Conservation (phyloP, 2,113 vertebrate species). For the Nansenia antarctica region DNA sequence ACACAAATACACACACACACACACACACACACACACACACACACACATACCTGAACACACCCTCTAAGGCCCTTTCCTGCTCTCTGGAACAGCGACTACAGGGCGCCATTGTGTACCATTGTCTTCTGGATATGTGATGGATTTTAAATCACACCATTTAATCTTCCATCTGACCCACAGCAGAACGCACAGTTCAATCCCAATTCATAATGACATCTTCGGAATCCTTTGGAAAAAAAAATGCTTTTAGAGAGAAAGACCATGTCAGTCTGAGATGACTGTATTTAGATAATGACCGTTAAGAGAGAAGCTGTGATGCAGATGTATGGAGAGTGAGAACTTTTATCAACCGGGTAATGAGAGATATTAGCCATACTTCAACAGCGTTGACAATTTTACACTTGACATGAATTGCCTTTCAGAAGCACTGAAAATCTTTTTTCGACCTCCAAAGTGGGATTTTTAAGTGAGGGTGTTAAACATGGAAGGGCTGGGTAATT, state of each 20-base stretch:
- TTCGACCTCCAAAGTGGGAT: constrained; percentile 60
- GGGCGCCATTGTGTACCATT: background rate
- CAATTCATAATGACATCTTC: no score
- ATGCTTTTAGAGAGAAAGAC: background rate
- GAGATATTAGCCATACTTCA: constrained; percentile 66
- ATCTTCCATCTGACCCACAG: no score
- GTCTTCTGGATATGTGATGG: no score
- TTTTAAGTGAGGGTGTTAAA: constrained; percentile 57
- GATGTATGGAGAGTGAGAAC: constrained; percentile 57
- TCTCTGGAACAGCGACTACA: no score
- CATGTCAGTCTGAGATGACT: constrained; percentile 23
- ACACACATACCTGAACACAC: constrained; percentile 32
- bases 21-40: constrained; percentile 18
- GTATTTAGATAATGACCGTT: background rate
- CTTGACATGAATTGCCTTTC: constrained; percentile 74
- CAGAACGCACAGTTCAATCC: no score
- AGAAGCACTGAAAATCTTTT: constrained; percentile 54
- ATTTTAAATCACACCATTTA: no score
- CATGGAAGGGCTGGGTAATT: constrained; percentile 60
- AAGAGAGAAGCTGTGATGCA: constrained; percentile 52
- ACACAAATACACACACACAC: constrained; percentile 21
- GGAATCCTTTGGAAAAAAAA: constrained; percentile 9
- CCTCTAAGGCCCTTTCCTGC: no score
- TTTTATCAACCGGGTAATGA: constrained; percentile 70
- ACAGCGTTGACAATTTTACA: constrained; percentile 69